Base-by-base conservation (phyloP, 2,888 invertebrate species). In the Prosopocoilus inquinatus region DNA sequence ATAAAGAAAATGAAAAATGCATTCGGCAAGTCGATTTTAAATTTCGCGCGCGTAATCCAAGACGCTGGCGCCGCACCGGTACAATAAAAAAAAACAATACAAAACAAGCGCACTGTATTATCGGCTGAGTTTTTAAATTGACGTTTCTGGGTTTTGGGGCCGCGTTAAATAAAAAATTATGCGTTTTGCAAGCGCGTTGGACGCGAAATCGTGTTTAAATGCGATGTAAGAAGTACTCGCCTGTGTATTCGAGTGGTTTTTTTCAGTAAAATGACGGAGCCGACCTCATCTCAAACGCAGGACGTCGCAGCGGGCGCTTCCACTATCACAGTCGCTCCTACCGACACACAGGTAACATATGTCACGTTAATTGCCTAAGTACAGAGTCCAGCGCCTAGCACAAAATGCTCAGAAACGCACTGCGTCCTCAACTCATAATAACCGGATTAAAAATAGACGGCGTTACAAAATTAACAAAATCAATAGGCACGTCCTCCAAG, bases 321-420 rank as follows among this genome's bases (percentile, higher is more conserved):
- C 45, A 70, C 74, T 36, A 69, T 75, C 61, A 75, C 75, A 54
- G 50, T 75, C 49, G 70, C 72, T 39, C 56, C 70, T 50, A 67
- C 70, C 56, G 74, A 75, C 59, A 69, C 70, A 59, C 71, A 74
- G 75, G 75, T 75, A 74, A 66, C 55, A 38, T 16, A 20, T 11
- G 11, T 47, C 41, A 20, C 28, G 12, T 36, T 9, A 39, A 15
- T 39, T 39, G 9, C 20, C 20, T 28, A 28, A 28, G 41, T 41
- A 11, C 41, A 41, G 5, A 41, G 48, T 35, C 13, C 48, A 28
- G 20, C 20, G 15, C 47, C n/a, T 32, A 9, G 48, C 36, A 9
- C 1, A 41, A 50, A 49, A 51, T 51, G 51, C 47, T 47, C 50
- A 47, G 45, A 13, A 51, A 45, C 45, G 46, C 28, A 12, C 11